These are phyloP conservation scores for Oeneis ivallda DNA, from an alignment of 2,888 invertebrate species.

Conservation along the genomic window DNA sequence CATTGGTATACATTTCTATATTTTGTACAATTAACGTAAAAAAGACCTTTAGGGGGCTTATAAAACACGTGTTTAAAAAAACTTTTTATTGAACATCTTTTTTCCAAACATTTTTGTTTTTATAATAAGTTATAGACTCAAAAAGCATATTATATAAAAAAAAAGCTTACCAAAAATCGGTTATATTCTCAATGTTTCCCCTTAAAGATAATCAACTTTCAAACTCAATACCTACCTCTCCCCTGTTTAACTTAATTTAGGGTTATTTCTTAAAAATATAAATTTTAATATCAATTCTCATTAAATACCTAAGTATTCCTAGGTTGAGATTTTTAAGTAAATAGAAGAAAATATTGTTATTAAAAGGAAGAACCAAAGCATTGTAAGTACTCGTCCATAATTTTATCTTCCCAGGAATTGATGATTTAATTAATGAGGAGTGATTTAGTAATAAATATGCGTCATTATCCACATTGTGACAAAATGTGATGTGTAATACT, in stretches of 20 bases:
- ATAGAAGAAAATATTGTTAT: neutral
- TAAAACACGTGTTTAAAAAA: too few species aligned
- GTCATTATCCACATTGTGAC: constrained; percentile 75
- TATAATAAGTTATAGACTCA: too few species aligned
- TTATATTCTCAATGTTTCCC: neutral
- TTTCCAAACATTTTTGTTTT: too few species aligned
- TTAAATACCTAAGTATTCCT: neutral
- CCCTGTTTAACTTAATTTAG: neutral
- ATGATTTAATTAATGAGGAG: constrained; percentile 63
- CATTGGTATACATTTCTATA: neutral
- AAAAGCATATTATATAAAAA: too few species aligned
- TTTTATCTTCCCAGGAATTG: constrained; percentile 79
- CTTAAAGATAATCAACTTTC: neutral
- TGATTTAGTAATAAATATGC: constrained; percentile 63
- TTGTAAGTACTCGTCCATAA: constrained; percentile 71
- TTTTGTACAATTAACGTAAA: too few species aligned
- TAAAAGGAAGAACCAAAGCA: constrained; percentile 14
- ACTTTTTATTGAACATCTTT: too few species aligned
- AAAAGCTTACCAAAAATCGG: too few species aligned
- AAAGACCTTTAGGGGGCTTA: too few species aligned
- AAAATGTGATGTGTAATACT: constrained; percentile 63
- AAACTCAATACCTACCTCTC: constrained; percentile 9
- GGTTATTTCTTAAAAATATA: neutral
- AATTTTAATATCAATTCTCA: neutral
- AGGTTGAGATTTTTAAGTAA: neutral